A percentile compares a stretch with the other conserved stretches of the same genome.
phyloP scores from a whole-genome alignment of 1,140 invertebrate species.

The Pygmarrhopalites habei region DNA sequence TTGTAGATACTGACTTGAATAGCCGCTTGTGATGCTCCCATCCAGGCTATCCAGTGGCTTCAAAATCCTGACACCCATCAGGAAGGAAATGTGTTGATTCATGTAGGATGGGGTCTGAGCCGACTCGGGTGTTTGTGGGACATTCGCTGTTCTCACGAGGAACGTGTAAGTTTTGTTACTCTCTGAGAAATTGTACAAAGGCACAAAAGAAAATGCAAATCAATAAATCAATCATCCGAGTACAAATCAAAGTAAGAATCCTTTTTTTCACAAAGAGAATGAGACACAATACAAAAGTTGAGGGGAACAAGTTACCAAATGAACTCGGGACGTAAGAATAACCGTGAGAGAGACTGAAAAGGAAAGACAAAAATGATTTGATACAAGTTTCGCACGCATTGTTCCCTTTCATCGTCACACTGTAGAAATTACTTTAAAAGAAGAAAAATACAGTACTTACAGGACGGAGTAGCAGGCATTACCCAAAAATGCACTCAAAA shows the following conservation, averaged over 20 bases:
- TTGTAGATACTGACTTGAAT: too few species aligned
- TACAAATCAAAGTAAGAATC: too few species aligned
- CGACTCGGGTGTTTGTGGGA: not conserved
- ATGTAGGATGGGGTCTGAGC: conserved; percentile 54
- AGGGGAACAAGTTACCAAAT: conserved; percentile 77
- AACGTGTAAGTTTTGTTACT: conserved; percentile 63
- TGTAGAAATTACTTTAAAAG: too few species aligned
- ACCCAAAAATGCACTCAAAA: conserved; percentile 67
- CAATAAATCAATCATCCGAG: too few species aligned
- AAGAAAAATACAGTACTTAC: too few species aligned
- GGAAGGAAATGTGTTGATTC: conserved; percentile 60
- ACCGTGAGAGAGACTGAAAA: conserved; percentile 58
- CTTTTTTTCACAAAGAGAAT: too few species aligned
- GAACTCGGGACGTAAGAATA: conserved; percentile 71
- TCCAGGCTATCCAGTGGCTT: conserved; percentile 50
- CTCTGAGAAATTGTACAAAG: conserved; percentile 52
- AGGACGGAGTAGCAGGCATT: conserved; percentile 71
- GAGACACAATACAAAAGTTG: too few species aligned
- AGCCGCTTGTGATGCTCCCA: conserved; percentile 9
- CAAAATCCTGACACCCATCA: conserved; percentile 61
- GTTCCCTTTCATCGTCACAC: too few species aligned
- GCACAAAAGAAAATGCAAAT: too few species aligned
- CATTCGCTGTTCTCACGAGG: conserved; percentile 44
- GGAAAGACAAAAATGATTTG: too few species aligned
- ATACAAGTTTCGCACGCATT: too few species aligned